Base-by-base conservation (phyloP, 2,113 vertebrate genomes). In the Rhynchomys soricoides region DNA sequence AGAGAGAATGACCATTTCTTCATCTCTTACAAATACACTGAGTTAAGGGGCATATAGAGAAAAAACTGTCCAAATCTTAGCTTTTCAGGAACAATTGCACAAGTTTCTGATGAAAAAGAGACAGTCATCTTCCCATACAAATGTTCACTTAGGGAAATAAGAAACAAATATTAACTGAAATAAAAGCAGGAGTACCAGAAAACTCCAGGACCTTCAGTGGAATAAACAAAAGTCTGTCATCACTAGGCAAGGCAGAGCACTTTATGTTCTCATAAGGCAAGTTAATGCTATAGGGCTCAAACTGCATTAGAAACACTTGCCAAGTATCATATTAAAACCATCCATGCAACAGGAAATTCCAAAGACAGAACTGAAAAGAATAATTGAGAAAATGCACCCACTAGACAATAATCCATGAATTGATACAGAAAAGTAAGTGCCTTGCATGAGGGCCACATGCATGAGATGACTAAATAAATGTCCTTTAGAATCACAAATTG, bases 291-390 rank as follows among this genome's bases (percentile, higher is more conserved):
- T 1, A 26, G n/a, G 19, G 2, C 5, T 77, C 59, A 34, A 43
- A 74, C 2, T 29, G 50, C 4, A 1, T 2, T 13, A 10, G 4
- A 10, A 45, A 34, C 4, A 48, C 10, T 17, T 13, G 31, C 0
- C 66, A 89, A 57, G 8, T 16, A 16, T 12, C 43, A 66, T 2
- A 52, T 52, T 5, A 9, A 7, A 48, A 40, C 0, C 19, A 71
- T 24, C 1, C 73, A n/a, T 40, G 3, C 8, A 86, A 37, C 55
- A 22, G 29, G 15, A 48, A 15, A 0, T 9, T 52, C 74, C 9
- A 24, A 71, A 59, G 43, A 22, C 40, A 73, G 59, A 52, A 7
- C 1, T 31, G 12, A 10, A 59, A 26, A 50, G 7, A 17, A 1
- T 29, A 26, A 74, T 5, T 9, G 9, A 43, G 11, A 43, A 64